Evolutionary conservation across 1,140 invertebrate species (phyloP).

Genomic region (Dendroctonus ponderosae): DNA sequence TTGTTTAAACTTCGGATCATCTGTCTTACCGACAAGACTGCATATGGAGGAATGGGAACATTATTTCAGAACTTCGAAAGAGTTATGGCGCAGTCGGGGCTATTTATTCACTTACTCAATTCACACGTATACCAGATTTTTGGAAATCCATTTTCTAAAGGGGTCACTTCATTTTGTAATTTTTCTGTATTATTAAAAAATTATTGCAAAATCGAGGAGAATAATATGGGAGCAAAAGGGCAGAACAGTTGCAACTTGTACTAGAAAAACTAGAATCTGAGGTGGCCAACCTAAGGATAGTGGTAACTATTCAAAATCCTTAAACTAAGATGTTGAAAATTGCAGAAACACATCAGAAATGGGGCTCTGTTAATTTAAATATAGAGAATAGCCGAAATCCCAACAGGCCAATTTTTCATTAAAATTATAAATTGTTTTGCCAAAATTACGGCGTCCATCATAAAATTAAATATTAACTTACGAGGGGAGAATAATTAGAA

Average conservation of each 20-base stretch:
- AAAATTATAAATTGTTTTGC: conserved; percentile 48
- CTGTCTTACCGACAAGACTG: conserved; percentile 26
- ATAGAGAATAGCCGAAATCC: conserved; percentile 9
- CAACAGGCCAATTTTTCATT: conserved; percentile 44
- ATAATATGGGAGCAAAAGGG: background rate
- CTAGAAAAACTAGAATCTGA: too few relatives aligned
- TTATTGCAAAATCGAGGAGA: background rate
- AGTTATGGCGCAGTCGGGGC: conserved; percentile 9
- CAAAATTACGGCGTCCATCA: conserved; percentile 45
- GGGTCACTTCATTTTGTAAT: too few relatives aligned
- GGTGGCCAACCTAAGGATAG: too few relatives aligned
- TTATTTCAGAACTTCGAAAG: conserved; percentile 23
- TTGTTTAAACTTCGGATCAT: conserved; percentile 33
- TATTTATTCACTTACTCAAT: conserved; percentile 9
- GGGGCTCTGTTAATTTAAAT: too few relatives aligned
- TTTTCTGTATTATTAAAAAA: too few relatives aligned
- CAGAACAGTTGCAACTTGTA: background rate
- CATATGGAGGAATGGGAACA: conserved; percentile 26
- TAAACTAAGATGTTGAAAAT: background rate
- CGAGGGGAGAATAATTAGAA: conserved; percentile 49
- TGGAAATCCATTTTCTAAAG: background rate
- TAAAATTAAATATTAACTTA: conserved; percentile 51
- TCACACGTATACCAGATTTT: background rate
- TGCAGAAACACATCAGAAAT: too few relatives aligned
- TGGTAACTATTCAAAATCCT: too few relatives aligned